These are phyloP conservation scores for Drosophila mojavensis DNA, from an alignment of 1,140 invertebrate genomes.

Conservation along the genomic window DNA sequence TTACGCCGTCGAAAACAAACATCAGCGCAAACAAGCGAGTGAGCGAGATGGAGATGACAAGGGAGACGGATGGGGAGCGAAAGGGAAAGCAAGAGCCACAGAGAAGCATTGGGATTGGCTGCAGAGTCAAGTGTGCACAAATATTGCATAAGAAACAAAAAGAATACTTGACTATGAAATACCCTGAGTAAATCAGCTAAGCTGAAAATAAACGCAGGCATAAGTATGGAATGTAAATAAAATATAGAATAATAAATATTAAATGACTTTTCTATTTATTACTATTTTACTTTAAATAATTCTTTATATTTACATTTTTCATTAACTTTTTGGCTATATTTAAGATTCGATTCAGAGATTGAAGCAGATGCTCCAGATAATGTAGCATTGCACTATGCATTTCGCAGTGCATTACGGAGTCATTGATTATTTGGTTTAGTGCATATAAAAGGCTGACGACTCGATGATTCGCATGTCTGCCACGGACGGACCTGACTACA, in stretches of 20 bases:
- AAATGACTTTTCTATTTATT: too few relatives aligned
- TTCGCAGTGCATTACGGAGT: neutral
- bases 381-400: too few relatives aligned
- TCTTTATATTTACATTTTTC: too few relatives aligned
- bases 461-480: constrained; percentile 58
- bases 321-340: neutral
- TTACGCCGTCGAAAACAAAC: constrained; percentile 75
- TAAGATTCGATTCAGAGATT: too few relatives aligned
- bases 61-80: neutral
- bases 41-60: neutral
- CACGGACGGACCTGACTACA: constrained; percentile 10
- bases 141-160: constrained; percentile 22
- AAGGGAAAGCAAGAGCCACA: neutral
- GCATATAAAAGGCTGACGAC: constrained; percentile 53
- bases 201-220: neutral
- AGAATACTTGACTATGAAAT: constrained; percentile 1
- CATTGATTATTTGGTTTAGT: neutral
- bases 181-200: constrained; percentile 7
- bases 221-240: neutral
- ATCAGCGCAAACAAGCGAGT: constrained; percentile 37
- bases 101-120: constrained; percentile 5
- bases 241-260: too few relatives aligned
- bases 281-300: too few relatives aligned
- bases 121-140: constrained; percentile 38
- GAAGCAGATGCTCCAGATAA: too few relatives aligned